A percentile compares a stretch with the other conserved stretches of the same genome.
These are phyloP conservation scores for Chironomus striatipennis DNA, from an alignment of 1,140 invertebrate genomes.

Conservation along the genomic window DNA sequence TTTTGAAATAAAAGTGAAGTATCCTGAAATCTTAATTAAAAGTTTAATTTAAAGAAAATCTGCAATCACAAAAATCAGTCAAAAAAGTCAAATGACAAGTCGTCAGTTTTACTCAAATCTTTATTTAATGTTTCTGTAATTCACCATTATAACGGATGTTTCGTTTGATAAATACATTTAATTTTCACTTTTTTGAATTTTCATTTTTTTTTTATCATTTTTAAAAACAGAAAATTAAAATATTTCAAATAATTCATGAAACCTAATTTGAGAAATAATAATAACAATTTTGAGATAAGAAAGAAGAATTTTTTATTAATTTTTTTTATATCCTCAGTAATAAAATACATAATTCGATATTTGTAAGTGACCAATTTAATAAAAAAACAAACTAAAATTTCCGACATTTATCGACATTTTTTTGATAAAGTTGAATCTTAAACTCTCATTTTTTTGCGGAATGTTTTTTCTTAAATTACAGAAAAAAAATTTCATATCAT, in stretches of 20 bases:
- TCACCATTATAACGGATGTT: not conserved
- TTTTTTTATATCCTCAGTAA: not conserved
- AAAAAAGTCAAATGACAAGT: not conserved
- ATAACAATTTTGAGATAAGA: conserved; percentile 1
- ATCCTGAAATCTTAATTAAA: no score
- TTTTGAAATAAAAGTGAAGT: no score
- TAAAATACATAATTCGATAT: no score
- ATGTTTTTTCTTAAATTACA: no score
- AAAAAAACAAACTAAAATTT: no score
- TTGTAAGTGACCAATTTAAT: no score
- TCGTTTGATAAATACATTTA: not conserved
- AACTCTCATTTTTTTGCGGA: no score
- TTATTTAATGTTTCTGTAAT: not conserved
- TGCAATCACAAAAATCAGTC: not conserved
- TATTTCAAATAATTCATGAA: not conserved
- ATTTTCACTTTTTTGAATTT: conserved; percentile 1
- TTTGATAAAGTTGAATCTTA: no score
- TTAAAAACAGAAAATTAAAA: not conserved
- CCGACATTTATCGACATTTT: no score
- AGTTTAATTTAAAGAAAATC: not conserved
- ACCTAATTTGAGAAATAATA: not conserved
- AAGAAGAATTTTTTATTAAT: conserved; percentile 7
- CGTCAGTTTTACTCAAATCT: conserved; percentile 8
- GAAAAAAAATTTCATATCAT: no score
- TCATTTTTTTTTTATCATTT: not conserved